phyloP scores from a whole-genome alignment of 1,140 invertebrate genomes.

The Coelopa frigida region DNA sequence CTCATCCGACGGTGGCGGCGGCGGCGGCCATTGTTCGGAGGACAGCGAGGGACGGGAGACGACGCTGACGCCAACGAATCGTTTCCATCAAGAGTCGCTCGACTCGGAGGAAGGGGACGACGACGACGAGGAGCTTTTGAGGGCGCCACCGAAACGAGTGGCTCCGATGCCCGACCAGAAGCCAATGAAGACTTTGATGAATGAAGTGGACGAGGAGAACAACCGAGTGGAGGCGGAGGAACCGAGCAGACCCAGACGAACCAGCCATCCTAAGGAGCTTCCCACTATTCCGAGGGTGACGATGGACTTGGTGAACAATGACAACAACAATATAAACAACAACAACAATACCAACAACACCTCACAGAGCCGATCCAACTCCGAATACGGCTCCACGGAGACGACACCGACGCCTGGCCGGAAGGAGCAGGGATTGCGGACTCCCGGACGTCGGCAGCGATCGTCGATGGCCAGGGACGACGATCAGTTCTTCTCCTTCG shows the following conservation, averaged over 20 bases:
- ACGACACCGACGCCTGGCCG: conserved; percentile 9
- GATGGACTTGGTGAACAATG: too few relatives aligned
- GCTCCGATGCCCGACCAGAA: too few relatives aligned
- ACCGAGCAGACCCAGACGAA: too few relatives aligned
- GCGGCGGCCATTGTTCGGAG: too few relatives aligned
- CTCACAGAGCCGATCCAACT: conserved; percentile 14
- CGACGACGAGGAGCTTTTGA: neutral
- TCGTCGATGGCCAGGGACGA: conserved; percentile 37
- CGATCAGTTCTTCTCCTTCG: conserved; percentile 40
- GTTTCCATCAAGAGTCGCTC: neutral
- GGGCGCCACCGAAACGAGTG: too few relatives aligned
- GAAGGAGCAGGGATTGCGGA: neutral
- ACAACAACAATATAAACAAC: too few relatives aligned
- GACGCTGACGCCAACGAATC: conserved; percentile 13
- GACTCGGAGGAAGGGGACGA: neutral
- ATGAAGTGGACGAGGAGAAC: too few relatives aligned
- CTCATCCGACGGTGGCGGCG: conserved; percentile 4
- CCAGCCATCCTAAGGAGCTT: too few relatives aligned
- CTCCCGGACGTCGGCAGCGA: conserved; percentile 10
- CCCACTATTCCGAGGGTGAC: too few relatives aligned
- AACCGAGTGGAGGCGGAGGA: too few relatives aligned
- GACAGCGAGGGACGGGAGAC: conserved; percentile 10
- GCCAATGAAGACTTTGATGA: too few relatives aligned
- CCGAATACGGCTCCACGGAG: conserved; percentile 17
- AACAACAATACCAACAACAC: too few relatives aligned